phyloP scores from a whole-genome alignment of 1,140 invertebrate species.

The Drosophila kohkoa region DNA sequence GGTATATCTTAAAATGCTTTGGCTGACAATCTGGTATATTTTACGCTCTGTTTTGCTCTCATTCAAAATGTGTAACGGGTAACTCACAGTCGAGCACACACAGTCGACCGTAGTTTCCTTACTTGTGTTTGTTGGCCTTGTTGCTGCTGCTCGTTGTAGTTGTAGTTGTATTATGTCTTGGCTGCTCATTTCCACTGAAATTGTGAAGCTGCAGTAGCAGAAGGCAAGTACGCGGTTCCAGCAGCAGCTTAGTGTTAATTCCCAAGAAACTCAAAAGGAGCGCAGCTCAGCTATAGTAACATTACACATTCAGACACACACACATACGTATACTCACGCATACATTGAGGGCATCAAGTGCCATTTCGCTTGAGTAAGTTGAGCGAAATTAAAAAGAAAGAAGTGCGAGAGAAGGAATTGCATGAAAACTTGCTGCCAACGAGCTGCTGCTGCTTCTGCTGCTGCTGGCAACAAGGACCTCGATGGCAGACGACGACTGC shows the following conservation, averaged over 20 bases:
- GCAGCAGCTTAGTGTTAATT: constrained; percentile 78
- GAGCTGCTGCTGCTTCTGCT: background rate
- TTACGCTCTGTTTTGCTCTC: no score
- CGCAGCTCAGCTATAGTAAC: constrained; percentile 35
- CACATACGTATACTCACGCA: constrained; percentile 19
- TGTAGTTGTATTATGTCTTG: constrained; percentile 6
- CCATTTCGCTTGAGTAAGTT: constrained; percentile 78
- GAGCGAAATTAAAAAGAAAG: constrained; percentile 67
- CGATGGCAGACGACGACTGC: background rate
- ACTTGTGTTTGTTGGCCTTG: background rate
- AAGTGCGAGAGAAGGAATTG: constrained; percentile 54
- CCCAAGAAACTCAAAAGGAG: constrained; percentile 65
- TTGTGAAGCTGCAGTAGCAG: constrained; percentile 12
- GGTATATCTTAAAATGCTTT: no score
- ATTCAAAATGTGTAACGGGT: no score
- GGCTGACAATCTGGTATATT: no score
- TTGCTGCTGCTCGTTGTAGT: background rate
- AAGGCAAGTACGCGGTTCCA: constrained; percentile 36
- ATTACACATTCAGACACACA: constrained; percentile 28
- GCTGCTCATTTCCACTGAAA: constrained; percentile 48
- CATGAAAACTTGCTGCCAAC: constrained; percentile 52
- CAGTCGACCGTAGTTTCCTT: no score
- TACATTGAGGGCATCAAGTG: constrained; percentile 69
- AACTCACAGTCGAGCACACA: no score
- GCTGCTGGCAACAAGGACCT: constrained; percentile 29